Conservation (phyloP, 92 coral and sea anemone species). For the Siderastrea siderea region DNA sequence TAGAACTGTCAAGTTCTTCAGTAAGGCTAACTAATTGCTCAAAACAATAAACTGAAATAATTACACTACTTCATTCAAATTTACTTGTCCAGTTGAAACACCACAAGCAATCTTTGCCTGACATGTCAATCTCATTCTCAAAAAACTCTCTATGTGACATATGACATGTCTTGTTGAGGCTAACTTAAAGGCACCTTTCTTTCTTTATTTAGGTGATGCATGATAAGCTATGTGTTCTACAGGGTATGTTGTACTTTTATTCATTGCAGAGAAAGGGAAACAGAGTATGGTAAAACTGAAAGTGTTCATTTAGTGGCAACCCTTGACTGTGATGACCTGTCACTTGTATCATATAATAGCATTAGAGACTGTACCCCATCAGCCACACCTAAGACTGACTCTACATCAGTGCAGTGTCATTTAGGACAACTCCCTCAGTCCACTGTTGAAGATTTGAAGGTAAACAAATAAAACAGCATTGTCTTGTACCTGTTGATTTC, state of each 20-base stretch:
- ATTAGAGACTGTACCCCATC: constrained; percentile 64
- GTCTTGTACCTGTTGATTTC: too few relatives aligned
- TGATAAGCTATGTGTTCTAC: not conserved
- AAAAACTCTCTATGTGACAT: too few relatives aligned
- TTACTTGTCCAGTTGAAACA: too few relatives aligned
- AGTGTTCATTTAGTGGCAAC: constrained; percentile 10
- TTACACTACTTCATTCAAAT: too few relatives aligned
- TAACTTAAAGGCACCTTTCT: too few relatives aligned
- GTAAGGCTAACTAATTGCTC: too few relatives aligned
- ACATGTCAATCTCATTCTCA: too few relatives aligned
- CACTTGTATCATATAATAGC: constrained; percentile 84
- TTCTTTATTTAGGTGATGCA: not conserved
- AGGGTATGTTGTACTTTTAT: not conserved
- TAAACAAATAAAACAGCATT: not conserved
- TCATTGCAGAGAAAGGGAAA: not conserved
- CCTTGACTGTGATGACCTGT: constrained; percentile 61
- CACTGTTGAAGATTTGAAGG: constrained; percentile 25
- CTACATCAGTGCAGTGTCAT: constrained; percentile 11
- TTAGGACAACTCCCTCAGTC: constrained; percentile 27
- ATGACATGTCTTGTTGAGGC: too few relatives aligned
- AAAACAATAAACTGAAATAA: too few relatives aligned
- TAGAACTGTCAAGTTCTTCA: too few relatives aligned
- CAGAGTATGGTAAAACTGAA: not conserved
- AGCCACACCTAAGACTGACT: constrained; percentile 11
- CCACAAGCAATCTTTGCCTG: too few relatives aligned